Conservation (phyloP, 2,888 invertebrate genomes). For the Sphecodes monilicornis region DNA sequence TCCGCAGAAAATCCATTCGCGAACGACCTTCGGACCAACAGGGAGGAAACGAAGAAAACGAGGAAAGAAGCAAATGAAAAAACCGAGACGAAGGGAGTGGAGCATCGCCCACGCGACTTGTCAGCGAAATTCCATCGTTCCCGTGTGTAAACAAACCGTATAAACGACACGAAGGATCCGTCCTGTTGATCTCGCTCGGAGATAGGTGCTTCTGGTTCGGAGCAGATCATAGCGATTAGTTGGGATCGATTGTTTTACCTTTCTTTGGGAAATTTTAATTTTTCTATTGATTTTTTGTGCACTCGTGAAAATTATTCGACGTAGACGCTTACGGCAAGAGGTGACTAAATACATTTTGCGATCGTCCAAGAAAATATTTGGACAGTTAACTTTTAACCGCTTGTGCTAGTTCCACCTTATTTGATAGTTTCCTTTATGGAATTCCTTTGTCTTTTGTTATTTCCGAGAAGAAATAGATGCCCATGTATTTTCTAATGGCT, state of each 20-base stretch:
- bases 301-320: no score
- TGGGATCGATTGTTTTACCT: neutral
- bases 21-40: slow-evolving; percentile 41
- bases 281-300: neutral
- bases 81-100: slow-evolving; percentile 28
- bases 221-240: neutral
- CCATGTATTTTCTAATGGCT: no score
- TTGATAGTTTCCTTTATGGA: no score
- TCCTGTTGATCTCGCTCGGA: neutral
- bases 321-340: no score
- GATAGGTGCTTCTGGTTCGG: neutral
- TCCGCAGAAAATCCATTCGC: neutral
- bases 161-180: slow-evolving; percentile 18
- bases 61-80: slow-evolving; percentile 20
- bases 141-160: neutral
- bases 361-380: no score
- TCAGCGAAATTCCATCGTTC: slow-evolving; percentile 39
- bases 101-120: slow-evolving; percentile 11
- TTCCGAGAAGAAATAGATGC: no score
- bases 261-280: neutral
- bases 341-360: no score
- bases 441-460: no score
- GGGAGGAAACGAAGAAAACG: neutral
- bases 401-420: no score
- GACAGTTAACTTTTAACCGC: no score